These are phyloP conservation scores for Peromyscus melanophrys DNA, from an alignment of 2,797 vertebrate genomes.

Conservation along the genomic window DNA sequence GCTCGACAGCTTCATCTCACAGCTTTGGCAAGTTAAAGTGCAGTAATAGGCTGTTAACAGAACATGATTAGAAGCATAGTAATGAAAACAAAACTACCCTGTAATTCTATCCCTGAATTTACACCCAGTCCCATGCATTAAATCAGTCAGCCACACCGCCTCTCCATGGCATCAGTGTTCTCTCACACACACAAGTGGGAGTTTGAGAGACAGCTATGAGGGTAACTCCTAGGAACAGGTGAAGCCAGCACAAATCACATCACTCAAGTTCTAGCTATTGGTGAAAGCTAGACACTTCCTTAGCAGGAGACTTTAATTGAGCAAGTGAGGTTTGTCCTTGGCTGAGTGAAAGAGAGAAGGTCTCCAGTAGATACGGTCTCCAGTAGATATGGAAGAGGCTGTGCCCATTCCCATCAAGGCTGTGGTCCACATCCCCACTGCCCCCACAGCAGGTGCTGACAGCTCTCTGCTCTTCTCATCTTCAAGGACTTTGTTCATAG, in stretches of 20 bases:
- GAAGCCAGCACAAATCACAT: accelerated
- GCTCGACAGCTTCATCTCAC: too few species aligned
- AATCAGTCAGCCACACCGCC: not conserved
- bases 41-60: not conserved
- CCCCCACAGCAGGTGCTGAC: accelerated
- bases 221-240: not conserved
- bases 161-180: not conserved
- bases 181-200: too few species aligned
- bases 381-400: not conserved
- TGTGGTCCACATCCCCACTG: accelerated
- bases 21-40: too few species aligned
- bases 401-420: not conserved
- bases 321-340: not conserved
- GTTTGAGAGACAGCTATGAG: not conserved
- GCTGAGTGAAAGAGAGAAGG: not conserved
- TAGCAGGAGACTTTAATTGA: not conserved
- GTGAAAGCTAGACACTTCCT: not conserved
- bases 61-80: not conserved
- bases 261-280: accelerated
- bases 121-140: too few species aligned
- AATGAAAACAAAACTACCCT: not conserved
- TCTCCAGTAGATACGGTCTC: not conserved
- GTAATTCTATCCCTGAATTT: accelerated
- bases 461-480: not conserved
- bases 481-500: not conserved